Evolutionary conservation across 2,888 invertebrate species (phyloP).

Genomic region (Philhelius pedissequus): DNA sequence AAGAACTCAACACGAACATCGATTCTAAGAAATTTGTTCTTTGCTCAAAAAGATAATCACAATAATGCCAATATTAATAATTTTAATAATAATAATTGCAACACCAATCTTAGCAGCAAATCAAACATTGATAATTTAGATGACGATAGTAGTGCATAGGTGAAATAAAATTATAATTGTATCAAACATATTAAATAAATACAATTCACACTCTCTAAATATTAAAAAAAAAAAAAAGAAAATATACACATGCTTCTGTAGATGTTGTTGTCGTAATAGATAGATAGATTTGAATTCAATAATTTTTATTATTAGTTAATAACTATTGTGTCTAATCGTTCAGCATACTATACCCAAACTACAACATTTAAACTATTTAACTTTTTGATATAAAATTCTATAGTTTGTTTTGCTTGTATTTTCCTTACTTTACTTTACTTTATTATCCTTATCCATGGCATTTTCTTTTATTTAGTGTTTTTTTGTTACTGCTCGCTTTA

Average conservation of each 20-base stretch:
- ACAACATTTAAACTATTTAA: background rate
- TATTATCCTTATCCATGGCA: conserved; percentile 24
- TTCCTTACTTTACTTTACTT: background rate
- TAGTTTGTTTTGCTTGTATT: background rate
- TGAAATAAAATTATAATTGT: background rate
- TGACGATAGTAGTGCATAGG: conserved; percentile 59
- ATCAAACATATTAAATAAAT: background rate
- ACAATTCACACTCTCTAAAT: background rate
- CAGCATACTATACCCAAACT: conserved; percentile 46
- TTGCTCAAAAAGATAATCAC: conserved; percentile 67
- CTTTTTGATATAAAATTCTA: background rate
- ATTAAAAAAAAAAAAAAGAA: background rate
- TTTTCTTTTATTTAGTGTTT: no score
- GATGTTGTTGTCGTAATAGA: conserved; percentile 37
- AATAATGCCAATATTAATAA: conserved; percentile 22
- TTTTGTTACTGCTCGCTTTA: background rate
- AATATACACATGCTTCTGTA: conserved; percentile 29
- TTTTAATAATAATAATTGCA: conserved; percentile 32
- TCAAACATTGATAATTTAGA: conserved; percentile 38
- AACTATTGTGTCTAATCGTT: conserved; percentile 65
- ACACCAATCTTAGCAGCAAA: conserved; percentile 27
- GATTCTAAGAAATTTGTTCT: conserved; percentile 71
- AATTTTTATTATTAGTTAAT: conserved; percentile 31
- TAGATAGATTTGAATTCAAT: conserved; percentile 51
- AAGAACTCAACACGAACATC: conserved; percentile 70